Percentiles rank a stretch among this genome's conserved stretches.
phyloP scores from a whole-genome alignment of 2,888 invertebrate species.

The Brachyptera risi region DNA sequence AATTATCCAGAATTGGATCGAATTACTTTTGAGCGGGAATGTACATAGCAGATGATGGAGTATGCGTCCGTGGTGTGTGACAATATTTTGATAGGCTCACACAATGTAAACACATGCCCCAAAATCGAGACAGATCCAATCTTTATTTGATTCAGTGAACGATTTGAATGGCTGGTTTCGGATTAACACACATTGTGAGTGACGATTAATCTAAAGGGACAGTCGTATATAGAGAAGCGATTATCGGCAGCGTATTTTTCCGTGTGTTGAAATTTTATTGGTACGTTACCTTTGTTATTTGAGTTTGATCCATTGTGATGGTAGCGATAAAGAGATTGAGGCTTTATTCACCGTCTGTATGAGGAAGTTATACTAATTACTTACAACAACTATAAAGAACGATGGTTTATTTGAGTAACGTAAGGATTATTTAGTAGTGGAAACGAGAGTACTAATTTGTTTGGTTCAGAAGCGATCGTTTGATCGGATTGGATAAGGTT shows the following conservation, averaged over 20 bases:
- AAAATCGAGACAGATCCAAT: slow-evolving; percentile 14
- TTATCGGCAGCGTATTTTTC: too few species aligned
- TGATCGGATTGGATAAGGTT: too few species aligned
- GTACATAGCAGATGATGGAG: background rate
- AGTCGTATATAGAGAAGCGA: too few species aligned
- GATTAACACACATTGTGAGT: background rate
- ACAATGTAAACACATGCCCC: background rate
- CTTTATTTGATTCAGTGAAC: slow-evolving; percentile 13
- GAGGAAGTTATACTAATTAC: background rate
- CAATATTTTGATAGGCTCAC: slow-evolving; percentile 16
- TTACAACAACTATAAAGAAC: background rate
- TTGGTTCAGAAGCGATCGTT: too few species aligned
- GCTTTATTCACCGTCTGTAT: background rate
- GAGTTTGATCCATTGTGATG: background rate
- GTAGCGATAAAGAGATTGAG: background rate
- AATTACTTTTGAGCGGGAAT: background rate
- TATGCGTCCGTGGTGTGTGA: slow-evolving; percentile 1
- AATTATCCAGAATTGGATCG: background rate
- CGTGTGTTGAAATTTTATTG: slow-evolving; percentile 1
- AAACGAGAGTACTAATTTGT: too few species aligned
- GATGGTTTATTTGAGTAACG: background rate
- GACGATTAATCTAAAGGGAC: slow-evolving; percentile 7
- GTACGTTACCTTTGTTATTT: background rate
- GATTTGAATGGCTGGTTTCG: background rate
- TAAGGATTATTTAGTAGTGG: too few species aligned